These are phyloP conservation scores for Heteromyza rotundicornis DNA, from an alignment of 2,888 invertebrate genomes.

Conservation along the genomic window DNA sequence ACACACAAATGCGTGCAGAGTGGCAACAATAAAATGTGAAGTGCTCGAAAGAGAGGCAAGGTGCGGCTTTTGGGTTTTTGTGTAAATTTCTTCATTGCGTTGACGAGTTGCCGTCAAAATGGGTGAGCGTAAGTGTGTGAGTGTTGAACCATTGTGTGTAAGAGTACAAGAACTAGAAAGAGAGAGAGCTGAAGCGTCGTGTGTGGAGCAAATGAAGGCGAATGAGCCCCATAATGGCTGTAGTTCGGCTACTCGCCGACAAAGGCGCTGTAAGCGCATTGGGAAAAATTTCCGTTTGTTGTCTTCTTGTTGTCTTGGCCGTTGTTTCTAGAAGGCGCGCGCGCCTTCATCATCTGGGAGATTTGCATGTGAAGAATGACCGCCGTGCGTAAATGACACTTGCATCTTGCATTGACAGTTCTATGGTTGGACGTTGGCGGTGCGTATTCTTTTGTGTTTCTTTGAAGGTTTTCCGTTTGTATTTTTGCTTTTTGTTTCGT, in stretches of 20 bases:
- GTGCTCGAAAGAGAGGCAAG: constrained; percentile 17
- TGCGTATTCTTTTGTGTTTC: not conserved
- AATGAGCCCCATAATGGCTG: constrained; percentile 6
- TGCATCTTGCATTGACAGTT: constrained; percentile 1
- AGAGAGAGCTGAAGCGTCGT: constrained; percentile 16
- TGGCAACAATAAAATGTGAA: constrained; percentile 20
- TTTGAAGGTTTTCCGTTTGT: not conserved
- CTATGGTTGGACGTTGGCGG: not conserved
- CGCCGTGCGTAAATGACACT: constrained; percentile 15
- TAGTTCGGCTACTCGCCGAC: constrained; percentile 42
- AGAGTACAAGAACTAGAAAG: not conserved
- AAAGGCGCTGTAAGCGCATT: constrained; percentile 36
- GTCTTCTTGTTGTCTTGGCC: constrained; percentile 8
- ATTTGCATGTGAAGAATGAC: constrained; percentile 4
- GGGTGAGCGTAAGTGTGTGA: not conserved
- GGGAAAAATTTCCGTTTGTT: no score
- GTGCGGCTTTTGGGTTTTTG: constrained; percentile 12
- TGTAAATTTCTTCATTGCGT: constrained; percentile 15
- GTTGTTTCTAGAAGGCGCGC: not conserved
- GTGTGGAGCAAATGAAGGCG: constrained; percentile 23
- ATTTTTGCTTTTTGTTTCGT: not conserved
- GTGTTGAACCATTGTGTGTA: not conserved
- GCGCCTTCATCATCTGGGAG: not conserved
- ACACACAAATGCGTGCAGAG: not conserved
- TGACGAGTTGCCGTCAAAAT: constrained; percentile 30